Percentiles rank a stretch among this genome's conserved stretches.
phyloP scores from a whole-genome alignment of 2,797 vertebrate species.

The Aldrovandia affinis region DNA sequence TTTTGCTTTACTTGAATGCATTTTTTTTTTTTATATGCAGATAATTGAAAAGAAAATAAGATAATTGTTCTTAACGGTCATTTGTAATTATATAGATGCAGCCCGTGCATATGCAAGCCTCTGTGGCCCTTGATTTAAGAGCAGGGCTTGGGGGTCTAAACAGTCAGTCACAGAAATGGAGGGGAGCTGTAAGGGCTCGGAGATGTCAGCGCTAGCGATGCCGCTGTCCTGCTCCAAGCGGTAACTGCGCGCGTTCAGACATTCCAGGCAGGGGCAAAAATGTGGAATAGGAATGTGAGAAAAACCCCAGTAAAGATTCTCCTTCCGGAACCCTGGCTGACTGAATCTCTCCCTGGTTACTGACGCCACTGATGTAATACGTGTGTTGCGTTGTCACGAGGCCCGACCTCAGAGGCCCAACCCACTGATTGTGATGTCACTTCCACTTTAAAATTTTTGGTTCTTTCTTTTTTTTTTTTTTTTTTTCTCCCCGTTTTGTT shows the following conservation, averaged over 20 bases:
- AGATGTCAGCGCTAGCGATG: slow-evolving; percentile 70
- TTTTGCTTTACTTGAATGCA: slow-evolving; percentile 70
- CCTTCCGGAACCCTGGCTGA: not conserved
- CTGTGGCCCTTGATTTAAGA: not conserved
- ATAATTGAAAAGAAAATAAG: not conserved
- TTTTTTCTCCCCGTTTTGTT: slow-evolving; percentile 21
- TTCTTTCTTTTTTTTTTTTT: slow-evolving; percentile 2
- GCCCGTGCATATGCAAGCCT: not conserved
- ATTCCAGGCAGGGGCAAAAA: slow-evolving; percentile 58
- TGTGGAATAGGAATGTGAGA: too few relatives aligned
- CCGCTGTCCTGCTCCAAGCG: slow-evolving; percentile 28
- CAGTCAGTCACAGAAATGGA: slow-evolving; percentile 29
- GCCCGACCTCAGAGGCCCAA: not conserved
- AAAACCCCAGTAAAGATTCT: not conserved
- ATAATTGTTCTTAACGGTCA: not conserved
- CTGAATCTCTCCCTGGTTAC: slow-evolving; percentile 40
- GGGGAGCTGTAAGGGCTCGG: slow-evolving; percentile 65
- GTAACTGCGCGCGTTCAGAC: slow-evolving; percentile 36
- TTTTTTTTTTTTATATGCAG: slow-evolving; percentile 50
- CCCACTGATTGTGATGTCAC: not conserved
- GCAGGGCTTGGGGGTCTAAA: slow-evolving; percentile 40
- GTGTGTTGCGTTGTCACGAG: not conserved
- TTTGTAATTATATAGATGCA: not conserved
- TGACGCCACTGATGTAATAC: not conserved
- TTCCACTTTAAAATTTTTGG: not conserved